Percentiles rank a stretch among this genome's conserved stretches.
Evolutionary conservation across 2,113 vertebrate species (phyloP).

Genomic region (Ploceus nigricollis): DNA sequence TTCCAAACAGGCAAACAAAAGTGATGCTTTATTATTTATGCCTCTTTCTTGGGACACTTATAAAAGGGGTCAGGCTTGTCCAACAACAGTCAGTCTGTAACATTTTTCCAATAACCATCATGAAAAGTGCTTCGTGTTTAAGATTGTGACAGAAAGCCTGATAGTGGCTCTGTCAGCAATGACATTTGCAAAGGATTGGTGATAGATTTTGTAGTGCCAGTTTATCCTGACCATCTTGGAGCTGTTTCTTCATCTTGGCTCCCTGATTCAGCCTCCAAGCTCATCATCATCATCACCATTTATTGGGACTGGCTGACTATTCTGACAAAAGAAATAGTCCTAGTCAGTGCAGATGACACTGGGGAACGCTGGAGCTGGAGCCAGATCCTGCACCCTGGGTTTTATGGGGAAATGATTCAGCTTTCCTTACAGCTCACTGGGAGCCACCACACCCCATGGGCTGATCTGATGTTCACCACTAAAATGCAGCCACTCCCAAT

Average conservation of each 20-base stretch:
- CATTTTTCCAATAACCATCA: not conserved
- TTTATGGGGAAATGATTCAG: not conserved
- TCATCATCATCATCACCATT: not conserved
- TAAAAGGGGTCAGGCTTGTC: not conserved
- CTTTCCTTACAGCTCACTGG: not conserved
- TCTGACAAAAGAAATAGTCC: not conserved
- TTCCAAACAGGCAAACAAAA: not conserved
- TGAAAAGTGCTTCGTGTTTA: not conserved
- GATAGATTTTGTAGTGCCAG: not conserved
- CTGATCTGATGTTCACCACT: not conserved
- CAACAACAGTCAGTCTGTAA: not conserved
- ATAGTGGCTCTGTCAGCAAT: not conserved
- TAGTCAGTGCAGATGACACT: not conserved
- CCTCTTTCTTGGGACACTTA: not conserved
- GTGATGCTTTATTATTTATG: not conserved
- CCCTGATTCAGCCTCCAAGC: not conserved
- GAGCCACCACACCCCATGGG: not conserved
- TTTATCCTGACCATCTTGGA: not conserved
- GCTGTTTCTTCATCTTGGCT: constrained; percentile 10
- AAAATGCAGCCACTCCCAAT: not conserved
- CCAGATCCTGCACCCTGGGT: not conserved
- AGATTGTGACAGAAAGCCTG: not conserved
- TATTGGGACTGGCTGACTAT: not conserved
- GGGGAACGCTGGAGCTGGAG: not conserved
- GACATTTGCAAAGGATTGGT: not conserved